These are phyloP conservation scores for Haemorhous mexicanus DNA, from an alignment of 2,113 vertebrate genomes.

Conservation along the genomic window DNA sequence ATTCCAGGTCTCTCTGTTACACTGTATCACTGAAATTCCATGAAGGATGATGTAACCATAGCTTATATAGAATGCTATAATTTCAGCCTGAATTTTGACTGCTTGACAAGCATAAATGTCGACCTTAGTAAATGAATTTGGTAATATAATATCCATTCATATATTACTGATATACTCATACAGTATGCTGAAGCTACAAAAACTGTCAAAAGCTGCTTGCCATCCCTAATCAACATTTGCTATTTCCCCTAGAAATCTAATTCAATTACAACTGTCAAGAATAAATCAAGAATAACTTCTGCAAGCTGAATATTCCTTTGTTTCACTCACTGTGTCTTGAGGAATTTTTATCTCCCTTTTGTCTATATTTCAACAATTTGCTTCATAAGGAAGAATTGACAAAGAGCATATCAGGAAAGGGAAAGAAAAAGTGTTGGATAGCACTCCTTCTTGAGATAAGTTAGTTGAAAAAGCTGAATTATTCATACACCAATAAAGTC, in stretches of 20 bases:
- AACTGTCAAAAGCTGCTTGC: neutral
- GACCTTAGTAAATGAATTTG: neutral
- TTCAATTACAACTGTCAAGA: conserved; percentile 8
- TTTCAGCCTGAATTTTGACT: neutral
- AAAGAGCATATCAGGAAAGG: neutral
- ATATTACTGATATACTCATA: neutral
- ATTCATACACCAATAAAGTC: conserved; percentile 45
- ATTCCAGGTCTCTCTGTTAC: neutral
- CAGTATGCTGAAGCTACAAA: neutral
- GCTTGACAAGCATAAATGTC: neutral
- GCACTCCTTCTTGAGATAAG: neutral
- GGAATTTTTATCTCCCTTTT: conserved; percentile 22
- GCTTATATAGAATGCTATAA: neutral
- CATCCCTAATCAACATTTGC: neutral
- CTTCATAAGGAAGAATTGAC: neutral
- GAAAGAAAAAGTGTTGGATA: neutral
- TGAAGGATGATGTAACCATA: neutral
- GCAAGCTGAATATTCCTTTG: conserved; percentile 24
- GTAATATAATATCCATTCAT: neutral
- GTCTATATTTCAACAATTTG: conserved; percentile 5
- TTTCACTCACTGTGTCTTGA: neutral
- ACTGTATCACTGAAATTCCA: neutral
- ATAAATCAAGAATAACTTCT: conserved; percentile 25
- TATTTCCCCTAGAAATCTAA: conserved; percentile 20
- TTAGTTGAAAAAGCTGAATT: conserved; percentile 48